Evolutionary conservation across 1,140 invertebrate genomes (phyloP), one percentile per base, ranked within the genome.

Genomic region (Drosophila ogumai): DNA sequence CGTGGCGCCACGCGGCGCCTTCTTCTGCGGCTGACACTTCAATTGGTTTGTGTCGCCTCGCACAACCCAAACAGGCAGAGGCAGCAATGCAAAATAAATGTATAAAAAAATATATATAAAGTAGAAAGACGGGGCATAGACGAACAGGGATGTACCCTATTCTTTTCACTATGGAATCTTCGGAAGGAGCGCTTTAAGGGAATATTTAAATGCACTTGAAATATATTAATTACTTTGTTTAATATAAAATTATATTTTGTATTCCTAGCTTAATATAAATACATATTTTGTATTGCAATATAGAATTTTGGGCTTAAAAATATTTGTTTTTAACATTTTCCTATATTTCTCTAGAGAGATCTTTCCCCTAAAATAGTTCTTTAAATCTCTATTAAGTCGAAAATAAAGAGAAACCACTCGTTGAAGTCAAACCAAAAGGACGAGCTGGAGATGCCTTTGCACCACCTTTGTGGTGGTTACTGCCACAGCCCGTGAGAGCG

Each of bases 1-100:
- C 85, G 73, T 80, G 85, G 75, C 85, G 81, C 85, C 85, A 90
- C 85, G 81, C 81, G 81, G 85, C 85, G 85, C 67, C 31, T 60
- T 56, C 61, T 78, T 36, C 63, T 88, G 87, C 60, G 66, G 78
- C 63, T 91, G 87, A 91, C 87, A 91, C 82, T 84, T 84, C 84
- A 91, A 91, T 91, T 91, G 87, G 87, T 90, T 90, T 79, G 77
- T 68, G 77, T 71, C 80, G 80, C 69, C 54, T 41, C 50, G 49
- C 63, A 65, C 52, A 74, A 66, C 34, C 75, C 36, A 63, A 46
- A n/a, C 60, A 58, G 54, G 17, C 69, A 38, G 17, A 15, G 50
- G 12, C 38, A 34, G 61, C 54, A 46, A 72, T 69, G 41, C 64
- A 68, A 71, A 50, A 75, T 55, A 46, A 55, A 57, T 69, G 38